Conservation (phyloP, 2,888 invertebrate species). For the Melolontha melolontha region DNA sequence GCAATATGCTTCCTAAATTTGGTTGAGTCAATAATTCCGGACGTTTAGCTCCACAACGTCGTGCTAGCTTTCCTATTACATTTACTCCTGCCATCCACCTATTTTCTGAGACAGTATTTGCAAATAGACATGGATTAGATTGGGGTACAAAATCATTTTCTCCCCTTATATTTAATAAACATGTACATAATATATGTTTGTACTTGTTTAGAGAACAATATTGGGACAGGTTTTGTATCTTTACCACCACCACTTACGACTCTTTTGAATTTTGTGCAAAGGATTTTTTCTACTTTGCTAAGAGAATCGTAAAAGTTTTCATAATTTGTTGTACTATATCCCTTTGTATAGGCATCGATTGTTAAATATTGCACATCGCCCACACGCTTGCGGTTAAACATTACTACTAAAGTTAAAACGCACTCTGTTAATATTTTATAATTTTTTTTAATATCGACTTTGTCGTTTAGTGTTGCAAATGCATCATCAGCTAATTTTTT, state of each 20-base stretch:
- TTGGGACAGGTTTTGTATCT: too few relatives aligned
- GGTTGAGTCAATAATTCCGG: constrained; percentile 6
- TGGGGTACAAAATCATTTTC: too few relatives aligned
- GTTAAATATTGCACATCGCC: too few relatives aligned
- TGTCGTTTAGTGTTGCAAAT: background rate
- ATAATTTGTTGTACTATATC: constrained; percentile 34
- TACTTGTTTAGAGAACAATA: too few relatives aligned
- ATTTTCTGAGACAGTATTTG: too few relatives aligned
- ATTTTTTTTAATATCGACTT: constrained; percentile 4
- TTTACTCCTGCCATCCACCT: constrained; percentile 41
- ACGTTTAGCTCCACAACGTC: background rate
- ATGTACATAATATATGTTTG: too few relatives aligned
- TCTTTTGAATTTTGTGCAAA: too few relatives aligned
- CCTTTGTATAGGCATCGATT: constrained; percentile 38
- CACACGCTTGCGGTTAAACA: constrained; percentile 51
- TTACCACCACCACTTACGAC: too few relatives aligned
- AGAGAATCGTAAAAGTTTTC: constrained; percentile 40
- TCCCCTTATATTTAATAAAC: too few relatives aligned
- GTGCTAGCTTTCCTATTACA: constrained; percentile 42
- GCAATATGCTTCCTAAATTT: constrained; percentile 33
- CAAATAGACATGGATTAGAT: too few relatives aligned
- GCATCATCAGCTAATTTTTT: constrained; percentile 30
- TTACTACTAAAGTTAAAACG: constrained; percentile 44
- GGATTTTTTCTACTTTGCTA: constrained; percentile 41
- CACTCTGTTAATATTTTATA: constrained; percentile 47